Conservation (phyloP, 2,113 vertebrate genomes). For the Proterorhinus semilunaris region DNA sequence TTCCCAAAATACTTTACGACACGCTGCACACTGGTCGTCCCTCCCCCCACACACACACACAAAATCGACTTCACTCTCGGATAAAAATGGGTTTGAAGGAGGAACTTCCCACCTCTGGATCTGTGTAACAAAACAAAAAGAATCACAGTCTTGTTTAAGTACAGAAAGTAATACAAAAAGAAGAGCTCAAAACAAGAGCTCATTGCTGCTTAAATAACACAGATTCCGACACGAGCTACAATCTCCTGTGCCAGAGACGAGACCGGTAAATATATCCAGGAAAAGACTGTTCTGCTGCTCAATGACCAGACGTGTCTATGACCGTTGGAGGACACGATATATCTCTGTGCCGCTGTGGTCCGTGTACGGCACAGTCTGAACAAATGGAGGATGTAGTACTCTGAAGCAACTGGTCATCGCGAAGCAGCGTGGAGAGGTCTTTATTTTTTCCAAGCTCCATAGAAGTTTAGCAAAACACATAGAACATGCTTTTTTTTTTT, state of each 20-base stretch:
- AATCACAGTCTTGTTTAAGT: constrained; percentile 58
- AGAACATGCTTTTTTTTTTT: constrained; percentile 59
- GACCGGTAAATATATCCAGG: background rate
- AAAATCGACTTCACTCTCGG: too few relatives aligned
- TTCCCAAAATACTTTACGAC: too few relatives aligned
- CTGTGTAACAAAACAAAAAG: background rate
- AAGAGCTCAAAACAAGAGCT: constrained; percentile 48
- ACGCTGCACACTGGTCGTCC: too few relatives aligned
- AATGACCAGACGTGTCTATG: background rate
- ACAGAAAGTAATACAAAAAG: constrained; percentile 28
- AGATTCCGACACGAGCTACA: constrained; percentile 49
- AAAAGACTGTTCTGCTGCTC: background rate
- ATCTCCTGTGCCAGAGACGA: constrained; percentile 41
- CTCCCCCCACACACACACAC: too few relatives aligned
- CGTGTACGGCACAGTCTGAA: constrained; percentile 28
- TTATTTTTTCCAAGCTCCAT: background rate
- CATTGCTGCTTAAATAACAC: constrained; percentile 36
- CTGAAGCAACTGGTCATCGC: background rate
- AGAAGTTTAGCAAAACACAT: constrained; percentile 24
- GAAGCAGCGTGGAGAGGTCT: background rate
- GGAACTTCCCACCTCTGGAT: too few relatives aligned
- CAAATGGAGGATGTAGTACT: background rate
- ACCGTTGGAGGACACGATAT: too few relatives aligned
- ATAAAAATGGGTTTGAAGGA: too few relatives aligned
- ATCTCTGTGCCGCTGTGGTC: constrained; percentile 22